A percentile compares a stretch with the other conserved stretches of the same genome.
phyloP scores from a whole-genome alignment of 2,797 vertebrate species.

The Anomalospiza imberbis region DNA sequence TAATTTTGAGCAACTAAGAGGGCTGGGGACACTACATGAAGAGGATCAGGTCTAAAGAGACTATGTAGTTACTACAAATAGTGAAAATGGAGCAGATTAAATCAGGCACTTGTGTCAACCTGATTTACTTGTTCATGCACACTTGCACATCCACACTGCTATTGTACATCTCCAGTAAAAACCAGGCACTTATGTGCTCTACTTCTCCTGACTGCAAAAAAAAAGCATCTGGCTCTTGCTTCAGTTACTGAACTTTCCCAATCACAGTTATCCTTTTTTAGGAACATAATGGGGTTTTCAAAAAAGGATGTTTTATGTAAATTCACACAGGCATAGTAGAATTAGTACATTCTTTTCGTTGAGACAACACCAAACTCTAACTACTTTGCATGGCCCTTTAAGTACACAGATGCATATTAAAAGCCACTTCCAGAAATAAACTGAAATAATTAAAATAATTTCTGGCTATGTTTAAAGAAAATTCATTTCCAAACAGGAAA shows the following conservation, averaged over 20 bases:
- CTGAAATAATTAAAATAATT: constrained; percentile 22
- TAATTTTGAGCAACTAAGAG: background rate
- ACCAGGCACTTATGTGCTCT: background rate
- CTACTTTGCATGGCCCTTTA: background rate
- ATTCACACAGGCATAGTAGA: background rate
- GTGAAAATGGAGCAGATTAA: background rate
- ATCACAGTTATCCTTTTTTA: background rate
- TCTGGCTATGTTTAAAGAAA: constrained; percentile 18
- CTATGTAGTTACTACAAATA: background rate
- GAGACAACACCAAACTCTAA: background rate
- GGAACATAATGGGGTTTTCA: background rate
- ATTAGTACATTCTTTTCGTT: background rate
- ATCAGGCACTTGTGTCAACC: background rate
- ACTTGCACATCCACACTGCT: background rate
- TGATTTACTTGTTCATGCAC: background rate
- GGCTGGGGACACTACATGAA: background rate
- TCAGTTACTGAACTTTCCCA: background rate
- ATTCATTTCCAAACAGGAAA: constrained; percentile 16
- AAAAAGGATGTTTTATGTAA: background rate
- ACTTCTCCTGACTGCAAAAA: background rate
- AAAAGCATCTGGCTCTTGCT: background rate
- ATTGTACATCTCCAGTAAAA: background rate
- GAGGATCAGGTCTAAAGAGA: background rate
- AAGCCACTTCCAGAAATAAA: constrained; percentile 26
- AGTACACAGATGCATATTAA: background rate